These are phyloP conservation scores for Scaptomyza hsui DNA, from an alignment of 1,140 invertebrate genomes.

Conservation along the genomic window DNA sequence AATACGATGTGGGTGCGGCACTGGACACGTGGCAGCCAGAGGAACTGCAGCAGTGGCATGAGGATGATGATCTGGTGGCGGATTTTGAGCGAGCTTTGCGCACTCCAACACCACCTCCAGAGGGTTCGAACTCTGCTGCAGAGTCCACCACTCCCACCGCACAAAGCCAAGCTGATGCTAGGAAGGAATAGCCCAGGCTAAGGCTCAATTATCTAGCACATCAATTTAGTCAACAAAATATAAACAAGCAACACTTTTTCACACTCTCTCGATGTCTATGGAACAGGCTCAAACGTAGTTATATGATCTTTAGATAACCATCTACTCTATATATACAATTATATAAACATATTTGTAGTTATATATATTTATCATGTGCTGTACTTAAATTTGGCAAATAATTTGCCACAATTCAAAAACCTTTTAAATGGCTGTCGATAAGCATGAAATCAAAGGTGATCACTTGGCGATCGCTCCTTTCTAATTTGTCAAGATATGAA, in stretches of 20 bases:
- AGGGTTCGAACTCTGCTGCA: not conserved
- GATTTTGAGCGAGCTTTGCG: conserved; percentile 82
- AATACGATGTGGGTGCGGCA: conserved; percentile 54
- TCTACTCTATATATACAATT: conserved; percentile 31
- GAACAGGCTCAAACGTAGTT: conserved; percentile 70
- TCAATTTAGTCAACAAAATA: conserved; percentile 38
- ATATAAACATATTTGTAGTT: conserved; percentile 28
- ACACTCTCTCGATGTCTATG: conserved; percentile 61
- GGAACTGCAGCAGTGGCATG: conserved; percentile 83
- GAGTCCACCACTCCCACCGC: conserved; percentile 47
- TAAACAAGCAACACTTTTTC: conserved; percentile 23
- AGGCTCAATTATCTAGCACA: conserved; percentile 38
- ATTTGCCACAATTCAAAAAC: conserved; percentile 54
- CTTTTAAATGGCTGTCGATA: conserved; percentile 61
- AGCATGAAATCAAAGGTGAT: conserved; percentile 72
- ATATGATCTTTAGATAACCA: conserved; percentile 56
- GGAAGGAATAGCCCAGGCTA: conserved; percentile 64
- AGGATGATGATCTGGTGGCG: conserved; percentile 85
- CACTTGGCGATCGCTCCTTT: conserved; percentile 60
- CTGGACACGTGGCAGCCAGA: conserved; percentile 65
- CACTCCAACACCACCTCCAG: conserved; percentile 69
- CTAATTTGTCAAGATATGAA: conserved; percentile 33
- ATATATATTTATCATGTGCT: conserved; percentile 51
- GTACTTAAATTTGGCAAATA: conserved; percentile 70
- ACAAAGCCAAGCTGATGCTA: conserved; percentile 47